These are phyloP conservation scores for Biston stratarius DNA, from an alignment of 2,888 invertebrate genomes.

Conservation along the genomic window DNA sequence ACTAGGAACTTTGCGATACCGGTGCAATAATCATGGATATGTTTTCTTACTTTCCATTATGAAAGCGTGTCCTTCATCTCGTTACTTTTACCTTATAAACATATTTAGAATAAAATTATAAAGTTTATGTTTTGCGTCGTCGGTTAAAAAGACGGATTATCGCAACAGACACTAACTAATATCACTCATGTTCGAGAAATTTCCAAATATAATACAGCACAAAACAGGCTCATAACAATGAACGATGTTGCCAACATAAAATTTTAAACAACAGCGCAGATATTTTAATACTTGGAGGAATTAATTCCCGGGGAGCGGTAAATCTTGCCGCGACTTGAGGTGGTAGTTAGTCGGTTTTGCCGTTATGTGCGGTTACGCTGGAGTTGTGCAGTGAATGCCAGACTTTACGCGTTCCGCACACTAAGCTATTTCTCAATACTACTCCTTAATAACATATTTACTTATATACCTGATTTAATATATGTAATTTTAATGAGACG, in stretches of 20 bases:
- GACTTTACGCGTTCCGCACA: constrained; percentile 19
- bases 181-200: constrained; percentile 2
- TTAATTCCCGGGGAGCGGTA: constrained; percentile 43
- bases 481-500: too few species aligned
- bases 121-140: neutral
- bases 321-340: constrained; percentile 41
- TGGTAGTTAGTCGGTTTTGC: constrained; percentile 41
- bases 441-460: too few species aligned
- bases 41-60: too few species aligned
- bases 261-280: constrained; percentile 39
- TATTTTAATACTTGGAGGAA: constrained; percentile 46
- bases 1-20: too few species aligned
- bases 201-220: constrained; percentile 22
- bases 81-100: too few species aligned
- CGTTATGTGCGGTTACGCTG: constrained; percentile 45
- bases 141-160: neutral
- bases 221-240: constrained; percentile 35
- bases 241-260: constrained; percentile 40
- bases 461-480: too few species aligned
- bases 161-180: constrained; percentile 4
- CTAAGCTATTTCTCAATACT: too few species aligned
- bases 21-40: too few species aligned
- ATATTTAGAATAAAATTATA: too few species aligned
- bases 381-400: constrained; percentile 17
- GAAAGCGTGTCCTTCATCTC: too few species aligned